A percentile compares a stretch with the other conserved stretches of the same genome.
These are phyloP conservation scores for Apamea sordens DNA, from an alignment of 2,888 invertebrate species.

Conservation along the genomic window DNA sequence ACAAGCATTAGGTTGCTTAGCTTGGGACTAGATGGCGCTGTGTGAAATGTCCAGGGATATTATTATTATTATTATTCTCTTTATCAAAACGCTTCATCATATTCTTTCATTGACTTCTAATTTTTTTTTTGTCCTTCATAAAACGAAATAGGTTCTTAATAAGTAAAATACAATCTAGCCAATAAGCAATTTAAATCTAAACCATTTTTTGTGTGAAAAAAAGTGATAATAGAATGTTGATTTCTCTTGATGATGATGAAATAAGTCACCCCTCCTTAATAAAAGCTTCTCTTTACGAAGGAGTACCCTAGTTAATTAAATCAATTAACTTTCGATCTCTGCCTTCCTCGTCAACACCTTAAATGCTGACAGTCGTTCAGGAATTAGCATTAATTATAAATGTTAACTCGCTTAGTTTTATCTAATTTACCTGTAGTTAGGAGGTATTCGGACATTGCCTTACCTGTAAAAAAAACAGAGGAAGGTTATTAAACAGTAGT, in stretches of 20 bases:
- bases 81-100: neutral
- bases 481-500: slow-evolving; percentile 7
- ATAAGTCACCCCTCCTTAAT: neutral
- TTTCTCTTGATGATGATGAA: neutral
- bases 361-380: neutral
- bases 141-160: too few species aligned
- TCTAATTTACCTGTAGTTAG: slow-evolving; percentile 38
- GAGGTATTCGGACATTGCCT: slow-evolving; percentile 5
- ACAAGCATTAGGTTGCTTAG: too few species aligned
- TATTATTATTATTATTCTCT: too few species aligned
- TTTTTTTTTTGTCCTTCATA: too few species aligned
- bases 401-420: slow-evolving; percentile 28
- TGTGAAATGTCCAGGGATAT: too few species aligned
- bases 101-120: too few species aligned
- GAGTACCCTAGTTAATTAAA: slow-evolving; percentile 4
- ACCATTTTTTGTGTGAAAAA: too few species aligned
- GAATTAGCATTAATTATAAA: slow-evolving; percentile 44
- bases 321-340: slow-evolving; percentile 18
- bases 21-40: too few species aligned
- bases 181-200: too few species aligned
- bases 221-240: neutral
- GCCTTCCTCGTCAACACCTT: neutral
- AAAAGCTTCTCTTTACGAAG: neutral
- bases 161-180: too few species aligned
- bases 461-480: slow-evolving; percentile 48